Conservation (phyloP, 2,888 invertebrate genomes). For the Polyploca ridens region DNA sequence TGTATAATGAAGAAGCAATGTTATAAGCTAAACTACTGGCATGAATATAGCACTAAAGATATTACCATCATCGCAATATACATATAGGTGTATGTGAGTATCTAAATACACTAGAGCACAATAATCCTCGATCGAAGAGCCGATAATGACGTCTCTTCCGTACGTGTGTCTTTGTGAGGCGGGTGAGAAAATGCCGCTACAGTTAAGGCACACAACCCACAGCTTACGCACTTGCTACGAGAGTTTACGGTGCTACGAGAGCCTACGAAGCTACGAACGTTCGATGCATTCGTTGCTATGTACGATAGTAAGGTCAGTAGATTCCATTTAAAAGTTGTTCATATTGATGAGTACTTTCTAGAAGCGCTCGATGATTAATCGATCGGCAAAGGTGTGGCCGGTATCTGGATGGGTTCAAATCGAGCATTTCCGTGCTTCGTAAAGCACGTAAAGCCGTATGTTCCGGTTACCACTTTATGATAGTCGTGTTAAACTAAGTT, state of each 20-base stretch:
- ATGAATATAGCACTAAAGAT: not conserved
- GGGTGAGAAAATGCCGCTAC: conserved; percentile 37
- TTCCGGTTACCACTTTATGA: too few species aligned
- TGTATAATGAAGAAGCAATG: not conserved
- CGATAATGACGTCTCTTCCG: conserved; percentile 60
- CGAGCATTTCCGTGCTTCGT: too few species aligned
- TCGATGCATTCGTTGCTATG: not conserved
- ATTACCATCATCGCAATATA: conserved; percentile 11
- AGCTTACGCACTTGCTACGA: conserved; percentile 13
- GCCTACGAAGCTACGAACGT: conserved; percentile 14
- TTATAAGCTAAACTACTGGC: not conserved
- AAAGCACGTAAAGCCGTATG: too few species aligned
- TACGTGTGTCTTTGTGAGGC: conserved; percentile 61
- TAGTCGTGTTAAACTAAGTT: too few species aligned
- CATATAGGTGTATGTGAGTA: conserved; percentile 28
- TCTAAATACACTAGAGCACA: conserved; percentile 51
- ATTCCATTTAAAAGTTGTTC: too few species aligned
- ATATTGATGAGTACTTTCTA: too few species aligned
- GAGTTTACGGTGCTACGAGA: conserved; percentile 9
- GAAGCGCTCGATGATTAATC: too few species aligned
- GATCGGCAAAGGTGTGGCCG: too few species aligned
- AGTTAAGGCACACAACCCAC: conserved; percentile 36
- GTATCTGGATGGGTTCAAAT: too few species aligned
- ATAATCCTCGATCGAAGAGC: conserved; percentile 57
- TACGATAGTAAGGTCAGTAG: too few species aligned